Conservation (phyloP, 2,113 vertebrate genomes). For the Pungitius pungitius region DNA sequence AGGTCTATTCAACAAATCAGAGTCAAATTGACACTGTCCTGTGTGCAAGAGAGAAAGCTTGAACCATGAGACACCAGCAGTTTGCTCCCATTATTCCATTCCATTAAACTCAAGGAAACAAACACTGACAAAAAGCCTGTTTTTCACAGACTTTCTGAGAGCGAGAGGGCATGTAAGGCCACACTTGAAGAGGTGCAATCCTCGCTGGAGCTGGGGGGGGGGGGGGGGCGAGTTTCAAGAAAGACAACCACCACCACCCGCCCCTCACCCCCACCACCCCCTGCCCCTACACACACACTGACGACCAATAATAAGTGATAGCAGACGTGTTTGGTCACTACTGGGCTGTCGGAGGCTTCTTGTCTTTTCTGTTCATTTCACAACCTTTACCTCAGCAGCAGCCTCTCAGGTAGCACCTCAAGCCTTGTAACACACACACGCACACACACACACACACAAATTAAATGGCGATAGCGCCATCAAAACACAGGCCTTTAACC, state of each 20-base stretch:
- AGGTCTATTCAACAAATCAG: slow-evolving; percentile 18
- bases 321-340: slow-evolving; percentile 53
- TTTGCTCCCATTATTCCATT: slow-evolving; percentile 67
- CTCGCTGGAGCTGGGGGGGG: slow-evolving; percentile 38
- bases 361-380: slow-evolving; percentile 44
- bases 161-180: slow-evolving; percentile 40
- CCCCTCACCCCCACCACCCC: slow-evolving; percentile 23
- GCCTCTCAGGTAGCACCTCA: slow-evolving; percentile 20
- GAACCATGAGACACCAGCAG: slow-evolving; percentile 25
- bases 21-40: slow-evolving; percentile 15
- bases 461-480: not conserved
- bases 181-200: slow-evolving; percentile 61
- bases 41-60: slow-evolving; percentile 23
- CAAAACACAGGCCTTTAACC: not conserved
- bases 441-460: not conserved
- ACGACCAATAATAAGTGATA: slow-evolving; percentile 8
- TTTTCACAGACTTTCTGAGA: slow-evolving; percentile 41
- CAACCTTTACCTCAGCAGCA: slow-evolving; percentile 40
- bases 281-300: slow-evolving; percentile 4
- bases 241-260: slow-evolving; percentile 16
- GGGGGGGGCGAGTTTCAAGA: slow-evolving; percentile 12
- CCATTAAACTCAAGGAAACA: slow-evolving; percentile 65
- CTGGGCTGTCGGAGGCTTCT: slow-evolving; percentile 42
- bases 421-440: not conserved
- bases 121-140: slow-evolving; percentile 51